Conservation (phyloP, 1,140 invertebrate species). For the Neuroterus valhalla region DNA sequence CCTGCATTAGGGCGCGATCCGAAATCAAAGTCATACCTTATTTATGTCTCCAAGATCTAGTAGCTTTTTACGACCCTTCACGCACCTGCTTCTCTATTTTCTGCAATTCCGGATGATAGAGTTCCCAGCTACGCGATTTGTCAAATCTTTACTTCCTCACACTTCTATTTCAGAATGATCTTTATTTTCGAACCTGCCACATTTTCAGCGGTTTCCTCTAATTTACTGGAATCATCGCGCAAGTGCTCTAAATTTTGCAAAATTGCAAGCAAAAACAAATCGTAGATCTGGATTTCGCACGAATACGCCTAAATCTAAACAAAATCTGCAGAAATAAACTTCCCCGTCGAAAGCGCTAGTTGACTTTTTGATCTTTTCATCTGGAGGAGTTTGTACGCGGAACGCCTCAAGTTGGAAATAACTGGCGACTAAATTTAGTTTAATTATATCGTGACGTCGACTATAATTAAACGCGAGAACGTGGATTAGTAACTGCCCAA, state of each 20-base stretch:
- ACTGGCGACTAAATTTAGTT: conserved; percentile 23
- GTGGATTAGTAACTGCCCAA: conserved; percentile 42
- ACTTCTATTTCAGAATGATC: not conserved
- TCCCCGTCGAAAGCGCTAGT: conserved; percentile 2
- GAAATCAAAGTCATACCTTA: conserved; percentile 13
- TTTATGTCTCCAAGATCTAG: conserved; percentile 7
- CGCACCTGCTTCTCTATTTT: conserved; percentile 6
- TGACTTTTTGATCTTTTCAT: conserved; percentile 28
- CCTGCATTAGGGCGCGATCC: conserved; percentile 10
- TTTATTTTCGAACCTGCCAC: not conserved
- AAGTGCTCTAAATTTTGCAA: conserved; percentile 6
- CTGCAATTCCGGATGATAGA: not conserved
- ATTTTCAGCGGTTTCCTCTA: not conserved
- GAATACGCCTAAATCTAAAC: conserved; percentile 17
- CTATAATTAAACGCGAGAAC: conserved; percentile 28
- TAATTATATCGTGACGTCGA: conserved; percentile 28
- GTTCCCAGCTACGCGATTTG: no score
- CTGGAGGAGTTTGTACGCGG: conserved; percentile 3
- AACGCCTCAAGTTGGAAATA: conserved; percentile 10
- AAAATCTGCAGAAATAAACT: conserved; percentile 31
- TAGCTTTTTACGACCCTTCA: conserved; percentile 2
- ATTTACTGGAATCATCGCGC: conserved; percentile 15
- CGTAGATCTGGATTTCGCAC: not conserved
- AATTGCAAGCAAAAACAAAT: conserved; percentile 11
- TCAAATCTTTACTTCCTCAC: not conserved